Conservation (phyloP, 1,140 invertebrate species). For the Scylla paramamosain region DNA sequence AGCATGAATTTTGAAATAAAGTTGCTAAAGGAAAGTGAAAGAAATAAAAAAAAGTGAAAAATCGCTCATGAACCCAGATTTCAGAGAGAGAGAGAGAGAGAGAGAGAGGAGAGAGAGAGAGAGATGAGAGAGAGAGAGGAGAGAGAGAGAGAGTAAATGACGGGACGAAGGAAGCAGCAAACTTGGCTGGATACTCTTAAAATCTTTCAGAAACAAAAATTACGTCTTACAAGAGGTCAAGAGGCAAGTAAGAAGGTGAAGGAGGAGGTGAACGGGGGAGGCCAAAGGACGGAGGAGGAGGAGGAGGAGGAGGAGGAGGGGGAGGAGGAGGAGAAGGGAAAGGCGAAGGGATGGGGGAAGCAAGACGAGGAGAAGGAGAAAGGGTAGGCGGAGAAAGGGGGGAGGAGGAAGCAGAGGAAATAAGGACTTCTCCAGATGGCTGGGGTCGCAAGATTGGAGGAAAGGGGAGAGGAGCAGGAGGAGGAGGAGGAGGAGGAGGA, state of each 20-base stretch:
- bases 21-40: background rate
- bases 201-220: background rate
- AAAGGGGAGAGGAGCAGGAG: background rate
- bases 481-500: background rate
- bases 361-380: background rate
- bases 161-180: background rate
- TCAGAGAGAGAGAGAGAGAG: conserved; percentile 1
- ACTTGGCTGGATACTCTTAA: background rate
- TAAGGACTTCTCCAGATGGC: no score
- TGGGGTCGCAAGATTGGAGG: no score
- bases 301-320: background rate
- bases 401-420: background rate
- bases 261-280: background rate
- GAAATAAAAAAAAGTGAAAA: background rate
- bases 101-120: conserved; percentile 10
- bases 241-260: conserved; percentile 11
- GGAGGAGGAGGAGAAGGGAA: background rate
- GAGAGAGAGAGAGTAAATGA: background rate
- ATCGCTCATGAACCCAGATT: no score
- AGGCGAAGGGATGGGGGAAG: no score
- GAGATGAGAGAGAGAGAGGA: background rate
- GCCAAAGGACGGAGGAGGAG: background rate
- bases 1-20: background rate
- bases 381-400: background rate
- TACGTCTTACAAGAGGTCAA: conserved; percentile 3